phyloP scores from a whole-genome alignment of 2,888 invertebrate species.

The Seira musarum region DNA sequence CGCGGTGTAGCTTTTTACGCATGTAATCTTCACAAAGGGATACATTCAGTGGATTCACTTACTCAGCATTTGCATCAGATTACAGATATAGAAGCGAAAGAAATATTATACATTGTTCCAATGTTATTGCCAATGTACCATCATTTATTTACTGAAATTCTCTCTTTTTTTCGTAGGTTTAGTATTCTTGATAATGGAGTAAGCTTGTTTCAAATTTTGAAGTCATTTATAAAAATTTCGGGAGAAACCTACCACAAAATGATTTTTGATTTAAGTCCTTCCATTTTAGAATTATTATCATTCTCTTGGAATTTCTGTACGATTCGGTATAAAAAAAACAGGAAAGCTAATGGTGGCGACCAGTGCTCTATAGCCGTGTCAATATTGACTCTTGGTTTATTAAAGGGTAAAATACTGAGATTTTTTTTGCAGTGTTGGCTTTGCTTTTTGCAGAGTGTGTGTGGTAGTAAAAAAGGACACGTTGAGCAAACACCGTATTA shows the following conservation, averaged over 20 bases:
- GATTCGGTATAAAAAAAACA: background rate
- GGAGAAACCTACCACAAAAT: no score
- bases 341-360: background rate
- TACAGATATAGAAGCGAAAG: background rate
- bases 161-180: no score
- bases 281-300: no score
- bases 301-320: background rate
- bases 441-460: background rate
- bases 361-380: conserved; percentile 32
- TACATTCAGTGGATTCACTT: background rate
- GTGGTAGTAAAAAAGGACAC: conserved; percentile 29
- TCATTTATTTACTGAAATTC: no score
- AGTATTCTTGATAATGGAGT: no score
- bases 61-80: background rate
- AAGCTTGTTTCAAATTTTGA: no score
- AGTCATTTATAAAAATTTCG: no score
- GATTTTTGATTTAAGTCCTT: no score
- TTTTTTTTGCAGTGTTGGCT: conserved; percentile 19
- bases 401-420: conserved; percentile 37
- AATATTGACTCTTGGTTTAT: conserved; percentile 58
- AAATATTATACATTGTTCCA: background rate
- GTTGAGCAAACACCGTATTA: conserved; percentile 53
- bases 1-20: background rate
- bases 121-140: no score
- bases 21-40: background rate